Percentiles rank a stretch among this genome's conserved stretches.
Conservation (phyloP, 2,888 invertebrate genomes). For the Nezara viridula region DNA sequence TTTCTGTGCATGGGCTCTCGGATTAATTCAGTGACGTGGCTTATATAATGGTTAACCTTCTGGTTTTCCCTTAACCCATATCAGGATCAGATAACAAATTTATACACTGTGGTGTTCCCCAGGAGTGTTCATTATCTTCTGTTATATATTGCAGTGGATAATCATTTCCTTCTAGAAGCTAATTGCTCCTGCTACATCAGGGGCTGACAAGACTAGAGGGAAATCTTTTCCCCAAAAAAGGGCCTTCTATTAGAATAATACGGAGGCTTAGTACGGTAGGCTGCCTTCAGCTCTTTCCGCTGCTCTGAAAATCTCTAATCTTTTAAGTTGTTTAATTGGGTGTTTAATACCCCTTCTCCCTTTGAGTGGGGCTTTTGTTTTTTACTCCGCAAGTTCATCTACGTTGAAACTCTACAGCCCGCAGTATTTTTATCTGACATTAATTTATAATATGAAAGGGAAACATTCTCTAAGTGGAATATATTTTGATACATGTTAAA, state of each 20-base stretch:
- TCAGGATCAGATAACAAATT: not conserved
- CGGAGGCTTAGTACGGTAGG: not conserved
- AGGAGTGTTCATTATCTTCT: not conserved
- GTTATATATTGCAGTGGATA: not conserved
- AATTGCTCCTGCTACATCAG: not conserved
- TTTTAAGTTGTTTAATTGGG: constrained; percentile 30
- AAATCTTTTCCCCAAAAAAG: not conserved
- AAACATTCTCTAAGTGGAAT: not conserved
- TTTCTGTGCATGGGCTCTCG: too few relatives aligned
- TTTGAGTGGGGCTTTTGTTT: not conserved
- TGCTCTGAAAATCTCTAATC: not conserved
- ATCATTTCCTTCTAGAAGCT: not conserved
- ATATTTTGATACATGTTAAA: not conserved
- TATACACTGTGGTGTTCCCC: not conserved
- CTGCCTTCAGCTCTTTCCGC: not conserved
- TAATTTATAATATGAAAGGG: not conserved
- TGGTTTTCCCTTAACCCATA: not conserved
- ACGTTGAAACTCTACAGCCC: not conserved
- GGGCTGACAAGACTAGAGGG: not conserved
- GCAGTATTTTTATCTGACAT: not conserved
- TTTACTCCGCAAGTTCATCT: not conserved
- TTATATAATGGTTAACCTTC: not conserved
- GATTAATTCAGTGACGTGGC: too few relatives aligned
- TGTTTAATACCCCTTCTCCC: not conserved
- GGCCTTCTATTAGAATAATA: not conserved